Evolutionary conservation across 2,797 vertebrate genomes (phyloP), one percentile per base, ranked within the genome.

Genomic region (Sylvilagus floridanus): DNA sequence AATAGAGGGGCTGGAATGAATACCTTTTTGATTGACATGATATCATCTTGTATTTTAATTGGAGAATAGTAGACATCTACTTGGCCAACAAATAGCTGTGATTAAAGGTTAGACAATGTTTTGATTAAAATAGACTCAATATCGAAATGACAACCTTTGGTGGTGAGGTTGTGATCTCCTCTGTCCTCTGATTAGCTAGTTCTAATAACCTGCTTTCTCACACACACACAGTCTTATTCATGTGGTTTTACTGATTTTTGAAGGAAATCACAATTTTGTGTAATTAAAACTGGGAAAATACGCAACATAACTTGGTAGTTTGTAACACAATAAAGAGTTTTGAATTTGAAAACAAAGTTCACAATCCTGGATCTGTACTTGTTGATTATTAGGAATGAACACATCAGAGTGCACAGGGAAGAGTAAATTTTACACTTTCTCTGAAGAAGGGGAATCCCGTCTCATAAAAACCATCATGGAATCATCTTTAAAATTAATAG

Each of bases 181-280:
- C 4, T 90, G 2, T 68, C 28, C n/a, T 24, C 32, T 13, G 2
- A 13, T 5, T 66, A 60, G n/a, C 32, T 60, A 30, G 13, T 63
- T 88, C 79, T 60, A 62, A 65, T 22, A 47, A 42, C 17, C 22
- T 68, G 26, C n/a, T 78, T 82, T 90, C 79, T 87, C 37, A 13
- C 9, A 37, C 13, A 79, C 0, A 60, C 24, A 68, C 4, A 11
- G 4, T 6, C 10, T 92, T 84, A 32, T 82, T 68, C 78, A 16
- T 50, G 9, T 68, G 62, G 8, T 50, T 94, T 90, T 90, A n/a
- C 65, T 92, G 82, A 42, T 60, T 88, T 85, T 65, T 82, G 57
- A 11, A 69, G 12, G 17, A 90, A 63, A 75, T 6, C 37, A 22
- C 0, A 32, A 8, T 85, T 91, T 78, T 28, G 30, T 32, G 2